Percentiles rank a stretch among this genome's conserved stretches.
phyloP scores from a whole-genome alignment of 2,113 vertebrate genomes.

The Lepisosteus oculatus region DNA sequence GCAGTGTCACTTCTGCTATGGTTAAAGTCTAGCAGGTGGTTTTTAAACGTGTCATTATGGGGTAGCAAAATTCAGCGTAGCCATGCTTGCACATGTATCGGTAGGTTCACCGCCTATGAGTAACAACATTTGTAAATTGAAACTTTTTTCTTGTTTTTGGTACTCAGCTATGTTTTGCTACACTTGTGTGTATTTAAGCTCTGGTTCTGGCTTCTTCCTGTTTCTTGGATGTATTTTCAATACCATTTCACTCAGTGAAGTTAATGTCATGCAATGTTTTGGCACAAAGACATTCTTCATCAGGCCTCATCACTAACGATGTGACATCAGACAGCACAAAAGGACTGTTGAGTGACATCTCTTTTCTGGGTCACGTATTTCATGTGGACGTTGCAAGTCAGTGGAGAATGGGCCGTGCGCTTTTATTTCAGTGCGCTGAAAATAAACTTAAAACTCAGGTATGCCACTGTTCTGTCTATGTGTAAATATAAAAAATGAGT shows the following conservation, averaged over 20 bases:
- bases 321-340: constrained; percentile 9
- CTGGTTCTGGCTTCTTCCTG: not conserved
- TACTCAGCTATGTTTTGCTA: too few relatives aligned
- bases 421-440: constrained; percentile 1
- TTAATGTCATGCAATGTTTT: not conserved
- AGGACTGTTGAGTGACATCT: constrained; percentile 2
- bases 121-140: too few relatives aligned
- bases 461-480: too few relatives aligned
- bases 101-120: too few relatives aligned
- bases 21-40: constrained; percentile 43
- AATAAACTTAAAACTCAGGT: too few relatives aligned
- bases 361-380: not conserved
- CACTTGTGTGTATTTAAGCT: too few relatives aligned
- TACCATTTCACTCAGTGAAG: not conserved
- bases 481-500: too few relatives aligned
- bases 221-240: not conserved
- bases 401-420: constrained; percentile 1
- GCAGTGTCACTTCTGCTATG: constrained; percentile 34
- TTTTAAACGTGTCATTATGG: constrained; percentile 57
- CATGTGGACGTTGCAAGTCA: not conserved
- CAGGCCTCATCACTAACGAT: not conserved
- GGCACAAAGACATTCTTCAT: constrained; percentile 2
- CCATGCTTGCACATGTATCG: constrained; percentile 18
- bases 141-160: not conserved
- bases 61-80: constrained; percentile 26